Conservation (phyloP, 2,888 invertebrate genomes). For the Phyllotreta cruciferae region DNA sequence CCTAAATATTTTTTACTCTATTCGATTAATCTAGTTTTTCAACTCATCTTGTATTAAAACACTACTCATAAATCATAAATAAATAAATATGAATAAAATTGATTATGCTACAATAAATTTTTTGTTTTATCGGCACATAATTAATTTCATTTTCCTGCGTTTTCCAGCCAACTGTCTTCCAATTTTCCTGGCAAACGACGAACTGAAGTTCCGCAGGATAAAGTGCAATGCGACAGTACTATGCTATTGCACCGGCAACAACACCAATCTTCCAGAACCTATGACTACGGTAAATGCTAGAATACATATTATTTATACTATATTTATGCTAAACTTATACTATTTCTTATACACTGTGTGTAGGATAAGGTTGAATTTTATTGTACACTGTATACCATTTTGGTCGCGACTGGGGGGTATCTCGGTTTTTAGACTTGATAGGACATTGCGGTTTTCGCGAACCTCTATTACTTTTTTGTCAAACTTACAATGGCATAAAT, state of each 20-base stretch:
- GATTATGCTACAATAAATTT: background rate
- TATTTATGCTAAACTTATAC: background rate
- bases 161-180: constrained; percentile 50
- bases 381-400: too few species aligned
- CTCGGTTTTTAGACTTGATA: too few species aligned
- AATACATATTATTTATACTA: background rate
- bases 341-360: background rate
- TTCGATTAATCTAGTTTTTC: background rate
- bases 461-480: too few species aligned
- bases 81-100: background rate
- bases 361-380: too few species aligned
- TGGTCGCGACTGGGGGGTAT: too few species aligned
- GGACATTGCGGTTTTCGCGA: too few species aligned
- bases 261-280: constrained; percentile 50
- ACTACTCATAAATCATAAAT: background rate
- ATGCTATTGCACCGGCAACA: constrained; percentile 49
- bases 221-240: constrained; percentile 54
- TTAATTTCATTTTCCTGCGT: constrained; percentile 20
- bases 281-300: constrained; percentile 54
- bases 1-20: background rate
- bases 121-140: background rate
- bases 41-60: background rate
- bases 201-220: constrained; percentile 48
- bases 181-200: constrained; percentile 50
- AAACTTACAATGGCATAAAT: too few species aligned